Evolutionary conservation across 2,113 vertebrate genomes (phyloP).

Genomic region (Carassius gibelio): DNA sequence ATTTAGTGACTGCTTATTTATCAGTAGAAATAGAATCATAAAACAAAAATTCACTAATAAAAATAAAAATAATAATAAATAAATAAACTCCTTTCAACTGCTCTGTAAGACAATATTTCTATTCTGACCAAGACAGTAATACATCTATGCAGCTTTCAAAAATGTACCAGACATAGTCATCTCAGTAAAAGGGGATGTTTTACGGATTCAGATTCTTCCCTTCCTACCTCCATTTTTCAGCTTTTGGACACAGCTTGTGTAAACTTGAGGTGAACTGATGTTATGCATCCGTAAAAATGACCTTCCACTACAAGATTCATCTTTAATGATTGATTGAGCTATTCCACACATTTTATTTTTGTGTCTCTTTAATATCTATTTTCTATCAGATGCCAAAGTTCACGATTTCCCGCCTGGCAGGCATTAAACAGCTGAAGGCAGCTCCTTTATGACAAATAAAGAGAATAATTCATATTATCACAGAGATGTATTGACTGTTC

Average conservation of each 20-base stretch:
- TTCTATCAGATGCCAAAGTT: conserved; percentile 40
- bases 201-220: not conserved
- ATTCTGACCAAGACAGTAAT: not conserved
- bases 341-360: too few relatives aligned
- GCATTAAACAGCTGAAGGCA: conserved; percentile 75
- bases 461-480: conserved; percentile 76
- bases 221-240: not conserved
- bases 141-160: conserved; percentile 3
- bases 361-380: conserved; percentile 4
- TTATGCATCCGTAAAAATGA: not conserved
- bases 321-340: too few relatives aligned
- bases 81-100: not conserved
- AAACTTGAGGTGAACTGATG: conserved; percentile 1
- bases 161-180: not conserved
- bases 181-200: not conserved
- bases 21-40: not conserved
- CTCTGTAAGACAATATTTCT: not conserved
- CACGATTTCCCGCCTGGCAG: conserved; percentile 69
- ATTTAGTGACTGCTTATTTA: not conserved
- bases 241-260: not conserved
- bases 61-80: not conserved
- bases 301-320: not conserved
- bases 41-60: not conserved
- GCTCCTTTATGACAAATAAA: conserved; percentile 67
- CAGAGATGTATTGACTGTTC: conserved; percentile 78